A percentile compares a stretch with the other conserved stretches of the same genome.
These are phyloP conservation scores for Xestia c-nigrum DNA, from an alignment of 2,888 invertebrate species.

Conservation along the genomic window DNA sequence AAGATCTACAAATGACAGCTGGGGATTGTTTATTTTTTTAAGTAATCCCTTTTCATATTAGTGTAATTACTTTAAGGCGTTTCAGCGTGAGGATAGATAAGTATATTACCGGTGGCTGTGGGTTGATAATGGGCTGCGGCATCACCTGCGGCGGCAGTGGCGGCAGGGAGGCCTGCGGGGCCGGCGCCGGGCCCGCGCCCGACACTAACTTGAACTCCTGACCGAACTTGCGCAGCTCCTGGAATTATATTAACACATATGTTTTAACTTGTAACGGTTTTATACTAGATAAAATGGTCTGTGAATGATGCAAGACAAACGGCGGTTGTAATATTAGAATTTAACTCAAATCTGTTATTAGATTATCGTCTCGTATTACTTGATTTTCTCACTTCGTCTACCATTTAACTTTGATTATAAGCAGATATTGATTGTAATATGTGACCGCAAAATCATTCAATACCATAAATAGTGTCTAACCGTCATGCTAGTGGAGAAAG, in stretches of 20 bases:
- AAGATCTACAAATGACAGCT: too few species aligned
- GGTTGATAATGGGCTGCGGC: conserved; percentile 60
- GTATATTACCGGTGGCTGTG: conserved; percentile 62
- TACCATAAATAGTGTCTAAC: background rate
- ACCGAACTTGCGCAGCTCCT: conserved; percentile 94
- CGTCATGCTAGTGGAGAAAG: background rate
- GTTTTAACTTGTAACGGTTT: background rate
- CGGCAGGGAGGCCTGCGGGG: conserved; percentile 69
- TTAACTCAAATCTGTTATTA: background rate
- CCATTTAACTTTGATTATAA: background rate
- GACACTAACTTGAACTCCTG: conserved; percentile 93
- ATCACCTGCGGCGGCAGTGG: conserved; percentile 63
- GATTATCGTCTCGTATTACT: background rate
- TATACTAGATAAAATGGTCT: background rate
- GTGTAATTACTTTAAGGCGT: background rate
- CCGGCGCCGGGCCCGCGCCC: conserved; percentile 71
- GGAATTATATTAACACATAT: conserved; percentile 25
- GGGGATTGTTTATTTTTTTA: too few species aligned
- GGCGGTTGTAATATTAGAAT: background rate
- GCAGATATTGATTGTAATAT: background rate
- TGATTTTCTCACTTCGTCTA: background rate
- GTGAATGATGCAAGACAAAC: background rate
- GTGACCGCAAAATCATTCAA: background rate
- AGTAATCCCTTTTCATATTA: background rate
- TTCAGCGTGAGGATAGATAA: background rate